Percentiles rank a stretch among this genome's conserved stretches.
Evolutionary conservation across 30 jellyfish, hydroid and myxozoan genomes (phyloP).

Genomic region (Chrysaora quinquecirrha): DNA sequence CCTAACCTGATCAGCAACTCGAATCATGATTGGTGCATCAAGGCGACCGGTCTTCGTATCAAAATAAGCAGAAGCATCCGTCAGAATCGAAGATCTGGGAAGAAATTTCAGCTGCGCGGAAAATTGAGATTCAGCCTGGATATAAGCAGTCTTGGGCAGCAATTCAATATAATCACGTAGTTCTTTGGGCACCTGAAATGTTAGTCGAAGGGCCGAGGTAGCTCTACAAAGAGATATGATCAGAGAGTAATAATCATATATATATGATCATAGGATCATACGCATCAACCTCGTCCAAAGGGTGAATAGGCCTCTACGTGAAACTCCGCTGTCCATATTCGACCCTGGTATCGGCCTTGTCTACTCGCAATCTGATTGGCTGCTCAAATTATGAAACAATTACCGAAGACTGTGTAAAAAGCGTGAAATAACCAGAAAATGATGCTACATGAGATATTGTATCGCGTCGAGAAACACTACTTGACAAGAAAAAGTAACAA

Average conservation of each 20-base stretch:
- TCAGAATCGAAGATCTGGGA: conserved; percentile 72
- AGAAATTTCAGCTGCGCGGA: conserved; percentile 96
- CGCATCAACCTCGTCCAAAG: too few species aligned
- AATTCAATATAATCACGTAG: conserved; percentile 85
- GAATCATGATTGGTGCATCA: conserved; percentile 81
- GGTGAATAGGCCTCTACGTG: too few species aligned
- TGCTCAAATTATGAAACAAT: too few species aligned
- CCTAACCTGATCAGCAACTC: conserved; percentile 99
- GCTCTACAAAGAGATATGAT: conserved; percentile 64
- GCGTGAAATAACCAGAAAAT: too few species aligned
- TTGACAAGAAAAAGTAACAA: too few species aligned
- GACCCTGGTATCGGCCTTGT: too few species aligned
- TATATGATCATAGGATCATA: too few species aligned
- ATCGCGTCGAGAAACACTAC: too few species aligned
- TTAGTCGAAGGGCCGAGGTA: conserved; percentile 89
- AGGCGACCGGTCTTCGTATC: conserved; percentile 49
- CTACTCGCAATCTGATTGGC: too few species aligned
- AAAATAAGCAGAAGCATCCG: conserved; percentile 66
- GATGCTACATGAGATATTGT: too few species aligned
- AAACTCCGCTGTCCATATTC: too few species aligned
- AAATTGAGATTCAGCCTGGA: conserved; percentile 97
- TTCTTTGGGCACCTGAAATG: conserved; percentile 90
- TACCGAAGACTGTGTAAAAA: too few species aligned
- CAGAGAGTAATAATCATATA: not conserved
- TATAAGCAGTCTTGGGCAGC: conserved; percentile 92